Evolutionary conservation across 1,140 invertebrate species (phyloP), one percentile per base, ranked within the genome.

Genomic region (Danaus melanippus): DNA sequence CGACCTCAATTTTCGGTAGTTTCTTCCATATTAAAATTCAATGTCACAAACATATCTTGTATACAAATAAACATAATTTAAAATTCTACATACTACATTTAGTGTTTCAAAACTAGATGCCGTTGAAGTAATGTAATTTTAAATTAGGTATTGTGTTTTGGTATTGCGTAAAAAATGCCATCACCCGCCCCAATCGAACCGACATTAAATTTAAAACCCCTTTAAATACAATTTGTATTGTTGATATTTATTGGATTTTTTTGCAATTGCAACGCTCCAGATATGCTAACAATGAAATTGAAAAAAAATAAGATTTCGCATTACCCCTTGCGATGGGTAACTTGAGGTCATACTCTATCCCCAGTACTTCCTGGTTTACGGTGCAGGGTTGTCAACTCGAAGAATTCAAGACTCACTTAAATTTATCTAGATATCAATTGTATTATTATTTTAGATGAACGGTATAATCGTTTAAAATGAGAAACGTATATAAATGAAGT

Each of bases 271-370:
- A 77, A 75, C 76, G 72, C 80, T 82, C 74, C 61, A 79, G 64
- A 81, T 76, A 74, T 54, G 46, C 52, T 48, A 46, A 79, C 74
- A 79, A 82, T 76, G 62, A 65, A 32, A 44, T 44, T 49, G 46
- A 69, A 71, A 67, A 69, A 66, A 55, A 54, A 57, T 64, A 66
- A 68, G 49, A 32, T 32, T 32, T 32, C 21, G 21, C 21, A 32
- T 21, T 32, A 32, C 21, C 21, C 21, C 21, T 32, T 32, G 21
- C 21, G 21, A 32, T 50, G 40, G 47, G 53, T 56, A 45, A 50
- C 41, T 81, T 82, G 81, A 84, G 81, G 81, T 84, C 80, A 84
- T 78, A 78, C 71, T 84, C 80, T 82, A 79, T 82, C 83, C 82
- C 80, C 77, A 82, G 74, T 84, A 79, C 82, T 83, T 85, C 82